Base-by-base conservation (phyloP, 2,888 invertebrate species). In the Psylliodes chrysocephalus region DNA sequence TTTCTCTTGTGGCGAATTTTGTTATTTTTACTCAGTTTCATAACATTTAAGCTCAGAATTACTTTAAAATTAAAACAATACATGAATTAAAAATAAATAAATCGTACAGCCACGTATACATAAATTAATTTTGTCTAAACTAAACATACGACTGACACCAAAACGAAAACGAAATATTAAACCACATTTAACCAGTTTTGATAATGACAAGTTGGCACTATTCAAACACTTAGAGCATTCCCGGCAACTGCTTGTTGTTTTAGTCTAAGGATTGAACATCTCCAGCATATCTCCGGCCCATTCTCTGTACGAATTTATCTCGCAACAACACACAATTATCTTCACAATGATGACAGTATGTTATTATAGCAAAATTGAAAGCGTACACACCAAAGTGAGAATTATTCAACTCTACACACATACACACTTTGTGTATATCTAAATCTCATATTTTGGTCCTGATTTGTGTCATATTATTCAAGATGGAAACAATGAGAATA, bases 221-320 rank as follows among this genome's bases (percentile, higher is more conserved):
- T 78, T 76, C 75, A 76, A 60, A 55, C 63, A 42, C 62, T 60
- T 44, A 56, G 49, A 63, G 72, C 67, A 74, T 71, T 57, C 73
- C 64, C 60, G 55, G 42, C 73, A 75, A 71, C 76, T 71, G 77
- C 77, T 75, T 75, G 75, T 75, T 75, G 73, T 76, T 72, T 73
- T 63, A 72, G 69, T 67, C 67, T 67, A 47, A 59, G 64, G 66
- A 56, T 63, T 68, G 53, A 62, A 72, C 75, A 74, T 76, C 74
- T 49, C 18, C 60, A 59, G 49, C 49, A 73, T 73, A 70, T 62
- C 64, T 63, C 60, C 70, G 70, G 72, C 73, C 72, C 76, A 79
- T 79, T 79, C 79, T 78, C 77, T 77, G 74, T 73, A 72, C 76
- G 77, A 79, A 79, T 79, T 79, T 79, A 80, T 80, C 80, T 79